These are phyloP conservation scores for Potorous gilbertii DNA, from an alignment of 2,797 vertebrate genomes.

Conservation along the genomic window DNA sequence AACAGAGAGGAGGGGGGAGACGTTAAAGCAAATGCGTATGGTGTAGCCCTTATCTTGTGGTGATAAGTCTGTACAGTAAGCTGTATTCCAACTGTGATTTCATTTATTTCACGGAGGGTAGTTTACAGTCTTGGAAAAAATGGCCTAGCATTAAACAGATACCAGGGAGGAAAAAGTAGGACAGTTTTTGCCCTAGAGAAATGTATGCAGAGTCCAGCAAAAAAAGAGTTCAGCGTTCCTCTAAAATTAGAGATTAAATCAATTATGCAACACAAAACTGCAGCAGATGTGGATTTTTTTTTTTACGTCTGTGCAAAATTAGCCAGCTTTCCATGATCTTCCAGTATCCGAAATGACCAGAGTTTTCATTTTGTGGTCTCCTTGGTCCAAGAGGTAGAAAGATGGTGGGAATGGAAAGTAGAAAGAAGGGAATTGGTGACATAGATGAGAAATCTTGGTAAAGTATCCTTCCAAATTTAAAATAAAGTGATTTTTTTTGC, in stretches of 20 bases:
- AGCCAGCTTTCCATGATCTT: constrained; percentile 79
- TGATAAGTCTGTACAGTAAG: constrained; percentile 73
- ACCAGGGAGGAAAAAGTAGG: constrained; percentile 85
- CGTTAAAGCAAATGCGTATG: constrained; percentile 25
- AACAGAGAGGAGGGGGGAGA: constrained; percentile 36
- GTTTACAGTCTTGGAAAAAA: constrained; percentile 82
- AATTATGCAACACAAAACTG: constrained; percentile 87
- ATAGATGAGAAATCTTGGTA: not conserved
- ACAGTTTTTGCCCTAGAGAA: constrained; percentile 87
- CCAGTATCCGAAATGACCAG: constrained; percentile 75
- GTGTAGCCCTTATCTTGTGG: constrained; percentile 60
- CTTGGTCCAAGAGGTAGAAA: not conserved
- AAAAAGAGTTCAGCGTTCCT: constrained; percentile 85
- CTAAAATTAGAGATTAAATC: constrained; percentile 90
- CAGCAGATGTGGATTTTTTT: constrained; percentile 84
- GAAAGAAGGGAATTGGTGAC: not conserved
- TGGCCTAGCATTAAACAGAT: constrained; percentile 84
- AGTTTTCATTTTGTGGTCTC: constrained; percentile 30
- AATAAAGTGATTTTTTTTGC: not conserved
- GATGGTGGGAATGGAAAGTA: not conserved
- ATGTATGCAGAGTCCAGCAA: constrained; percentile 85
- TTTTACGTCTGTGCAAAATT: constrained; percentile 84
- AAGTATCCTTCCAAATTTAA: constrained; percentile 4
- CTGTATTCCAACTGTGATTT: constrained; percentile 83
- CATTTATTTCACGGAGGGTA: constrained; percentile 85